Percentiles rank a stretch among this genome's conserved stretches.
Evolutionary conservation across 2,888 invertebrate species (phyloP).

Genomic region (Nezara viridula): DNA sequence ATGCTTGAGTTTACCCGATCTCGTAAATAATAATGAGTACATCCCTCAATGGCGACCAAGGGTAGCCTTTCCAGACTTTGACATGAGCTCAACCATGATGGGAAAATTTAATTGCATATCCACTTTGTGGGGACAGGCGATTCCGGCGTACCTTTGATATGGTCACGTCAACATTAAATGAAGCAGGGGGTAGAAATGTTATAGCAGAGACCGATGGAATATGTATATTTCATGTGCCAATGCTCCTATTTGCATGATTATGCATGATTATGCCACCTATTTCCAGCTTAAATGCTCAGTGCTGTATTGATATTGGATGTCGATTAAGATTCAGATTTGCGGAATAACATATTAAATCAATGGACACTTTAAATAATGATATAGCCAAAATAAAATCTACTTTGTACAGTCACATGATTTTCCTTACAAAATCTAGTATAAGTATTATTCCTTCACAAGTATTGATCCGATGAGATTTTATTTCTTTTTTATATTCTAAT

Average conservation of each 20-base stretch:
- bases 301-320: no score
- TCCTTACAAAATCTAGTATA: no score
- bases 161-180: background rate
- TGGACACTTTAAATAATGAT: no score
- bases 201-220: background rate
- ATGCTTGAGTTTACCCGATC: background rate
- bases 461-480: no score
- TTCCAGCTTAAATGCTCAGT: no score
- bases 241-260: no score
- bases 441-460: no score
- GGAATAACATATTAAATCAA: no score
- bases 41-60: background rate
- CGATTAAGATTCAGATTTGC: no score
- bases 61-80: background rate
- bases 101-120: slow-evolving; percentile 27
- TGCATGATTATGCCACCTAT: background rate
- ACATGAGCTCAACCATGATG: background rate
- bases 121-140: slow-evolving; percentile 7
- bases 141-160: background rate
- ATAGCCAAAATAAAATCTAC: no score
- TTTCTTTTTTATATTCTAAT: no score
- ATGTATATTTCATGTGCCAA: background rate
- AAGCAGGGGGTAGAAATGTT: background rate
- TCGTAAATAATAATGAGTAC: background rate
- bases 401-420: no score